These are phyloP conservation scores for Leucophora obtusa DNA, from an alignment of 2,888 invertebrate species.

Conservation along the genomic window DNA sequence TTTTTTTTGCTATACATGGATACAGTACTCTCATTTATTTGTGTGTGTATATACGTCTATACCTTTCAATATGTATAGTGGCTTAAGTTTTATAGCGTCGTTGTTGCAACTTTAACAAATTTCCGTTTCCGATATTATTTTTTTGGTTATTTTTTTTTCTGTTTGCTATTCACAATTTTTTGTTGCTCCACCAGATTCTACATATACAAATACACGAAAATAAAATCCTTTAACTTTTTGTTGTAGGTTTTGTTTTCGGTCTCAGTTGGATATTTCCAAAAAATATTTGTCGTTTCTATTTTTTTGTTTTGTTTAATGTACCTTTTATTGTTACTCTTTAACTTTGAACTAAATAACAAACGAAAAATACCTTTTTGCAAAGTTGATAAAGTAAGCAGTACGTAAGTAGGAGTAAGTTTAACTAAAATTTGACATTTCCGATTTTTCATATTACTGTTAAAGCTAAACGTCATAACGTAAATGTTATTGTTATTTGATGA, in stretches of 20 bases:
- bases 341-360: background rate
- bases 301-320: conserved; percentile 24
- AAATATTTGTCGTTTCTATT: conserved; percentile 16
- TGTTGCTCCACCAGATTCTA: conserved; percentile 10
- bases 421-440: conserved; percentile 50
- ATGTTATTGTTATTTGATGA: background rate
- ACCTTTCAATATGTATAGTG: conserved; percentile 35
- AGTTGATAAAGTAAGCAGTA: conserved; percentile 10
- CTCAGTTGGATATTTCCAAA: conserved; percentile 30
- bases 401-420: conserved; percentile 32
- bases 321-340: conserved; percentile 26
- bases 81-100: conserved; percentile 52
- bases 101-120: conserved; percentile 61
- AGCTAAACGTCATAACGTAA: conserved; percentile 16
- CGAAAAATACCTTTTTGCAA: background rate
- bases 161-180: conserved; percentile 49
- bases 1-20: background rate
- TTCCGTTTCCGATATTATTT: conserved; percentile 57
- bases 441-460: conserved; percentile 33
- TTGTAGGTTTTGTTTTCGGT: background rate
- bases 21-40: background rate
- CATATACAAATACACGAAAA: background rate
- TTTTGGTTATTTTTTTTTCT: conserved; percentile 16
- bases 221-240: conserved; percentile 9
- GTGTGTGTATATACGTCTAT: background rate